Evolutionary conservation across 2,797 vertebrate genomes (phyloP).

Genomic region (Peromyscus melanophrys): DNA sequence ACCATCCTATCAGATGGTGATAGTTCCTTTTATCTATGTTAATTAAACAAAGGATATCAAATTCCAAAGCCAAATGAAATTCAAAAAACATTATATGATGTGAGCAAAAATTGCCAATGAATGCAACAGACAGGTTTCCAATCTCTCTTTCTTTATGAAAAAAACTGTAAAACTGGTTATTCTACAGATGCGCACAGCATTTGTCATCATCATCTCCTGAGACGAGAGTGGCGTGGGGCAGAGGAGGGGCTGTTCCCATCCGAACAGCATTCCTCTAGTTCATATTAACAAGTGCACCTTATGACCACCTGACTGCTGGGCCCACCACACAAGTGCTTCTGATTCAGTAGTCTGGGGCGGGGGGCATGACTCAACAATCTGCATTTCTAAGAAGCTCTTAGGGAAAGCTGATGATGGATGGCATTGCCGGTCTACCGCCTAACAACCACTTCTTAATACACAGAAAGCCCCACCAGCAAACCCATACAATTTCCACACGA

Average conservation of each 20-base stretch:
- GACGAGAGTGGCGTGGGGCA: fast-evolving
- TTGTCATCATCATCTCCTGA: background rate
- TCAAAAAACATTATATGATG: background rate
- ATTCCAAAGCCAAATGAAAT: conserved; percentile 28
- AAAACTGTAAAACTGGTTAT: background rate
- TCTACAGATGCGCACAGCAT: background rate
- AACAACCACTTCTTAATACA: background rate
- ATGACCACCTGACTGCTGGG: background rate
- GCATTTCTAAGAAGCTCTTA: background rate
- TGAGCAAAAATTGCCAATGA: background rate
- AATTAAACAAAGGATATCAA: background rate
- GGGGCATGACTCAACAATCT: background rate
- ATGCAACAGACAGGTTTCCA: background rate
- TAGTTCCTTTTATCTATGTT: background rate
- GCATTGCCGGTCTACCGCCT: background rate
- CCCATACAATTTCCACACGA: background rate
- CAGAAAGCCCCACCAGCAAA: background rate
- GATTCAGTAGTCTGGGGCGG: background rate
- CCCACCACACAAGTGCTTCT: background rate
- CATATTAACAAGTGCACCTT: background rate
- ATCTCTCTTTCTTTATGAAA: background rate
- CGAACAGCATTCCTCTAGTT: background rate
- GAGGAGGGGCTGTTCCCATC: background rate
- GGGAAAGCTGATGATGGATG: background rate
- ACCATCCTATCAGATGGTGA: background rate